Evolutionary conservation across 2,113 vertebrate species (phyloP).

Genomic region (Amphiprion percula): DNA sequence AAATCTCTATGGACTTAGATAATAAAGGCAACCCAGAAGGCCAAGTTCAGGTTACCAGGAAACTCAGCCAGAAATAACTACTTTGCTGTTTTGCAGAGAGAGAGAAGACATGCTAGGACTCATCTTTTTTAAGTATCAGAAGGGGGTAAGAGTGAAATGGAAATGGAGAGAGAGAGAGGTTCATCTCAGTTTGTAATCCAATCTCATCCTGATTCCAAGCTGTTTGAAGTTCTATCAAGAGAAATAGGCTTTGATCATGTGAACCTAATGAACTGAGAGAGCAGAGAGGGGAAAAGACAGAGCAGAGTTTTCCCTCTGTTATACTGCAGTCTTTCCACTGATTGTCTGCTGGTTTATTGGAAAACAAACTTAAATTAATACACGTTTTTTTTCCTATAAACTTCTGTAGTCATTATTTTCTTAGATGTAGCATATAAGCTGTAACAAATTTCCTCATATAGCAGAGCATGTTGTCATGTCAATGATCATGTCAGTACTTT

Average conservation of each 20-base stretch:
- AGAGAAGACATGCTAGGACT: slow-evolving; percentile 47
- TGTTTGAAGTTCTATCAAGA: slow-evolving; percentile 86
- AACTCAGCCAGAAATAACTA: slow-evolving; percentile 71
- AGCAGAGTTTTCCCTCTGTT: slow-evolving; percentile 42
- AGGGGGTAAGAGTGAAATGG: slow-evolving; percentile 16
- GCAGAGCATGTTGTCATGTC: background rate
- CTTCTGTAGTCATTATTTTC: background rate
- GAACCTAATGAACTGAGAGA: slow-evolving; percentile 79
- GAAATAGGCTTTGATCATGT: slow-evolving; percentile 83
- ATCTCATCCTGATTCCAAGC: slow-evolving; percentile 79
- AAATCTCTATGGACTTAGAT: slow-evolving; percentile 37
- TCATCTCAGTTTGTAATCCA: slow-evolving; percentile 78
- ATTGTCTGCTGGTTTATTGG: slow-evolving; percentile 32
- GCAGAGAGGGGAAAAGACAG: slow-evolving; percentile 36
- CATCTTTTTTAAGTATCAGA: slow-evolving; percentile 64
- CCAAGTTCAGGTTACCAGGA: slow-evolving; percentile 55
- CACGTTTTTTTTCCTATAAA: background rate
- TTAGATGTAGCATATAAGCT: background rate
- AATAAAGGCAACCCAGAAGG: slow-evolving; percentile 48
- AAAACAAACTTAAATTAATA: background rate
- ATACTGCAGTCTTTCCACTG: background rate
- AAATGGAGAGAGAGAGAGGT: slow-evolving; percentile 44
- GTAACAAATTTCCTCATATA: background rate
- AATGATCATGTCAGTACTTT: background rate
- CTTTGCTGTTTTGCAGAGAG: slow-evolving; percentile 48